Percentiles rank a stretch among this genome's conserved stretches.
These are phyloP conservation scores for Taenioides sp. DNA, from an alignment of 2,797 vertebrate species.

Conservation along the genomic window DNA sequence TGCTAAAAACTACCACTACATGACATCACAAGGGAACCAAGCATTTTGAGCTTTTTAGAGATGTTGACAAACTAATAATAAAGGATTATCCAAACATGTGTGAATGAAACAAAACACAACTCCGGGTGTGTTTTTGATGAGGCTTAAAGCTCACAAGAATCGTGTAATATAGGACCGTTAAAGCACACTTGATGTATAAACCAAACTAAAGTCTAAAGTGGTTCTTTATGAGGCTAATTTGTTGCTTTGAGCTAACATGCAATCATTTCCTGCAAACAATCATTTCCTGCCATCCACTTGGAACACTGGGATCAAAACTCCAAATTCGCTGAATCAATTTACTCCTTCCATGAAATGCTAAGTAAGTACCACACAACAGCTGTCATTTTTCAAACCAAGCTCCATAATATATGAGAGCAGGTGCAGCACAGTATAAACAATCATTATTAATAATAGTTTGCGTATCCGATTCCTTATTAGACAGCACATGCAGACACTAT, in stretches of 20 bases:
- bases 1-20: too few species aligned
- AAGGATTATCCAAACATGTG: too few species aligned
- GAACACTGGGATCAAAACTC: neutral
- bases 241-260: neutral
- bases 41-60: too few species aligned
- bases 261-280: neutral
- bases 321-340: neutral
- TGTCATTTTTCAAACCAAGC: slow-evolving; percentile 39
- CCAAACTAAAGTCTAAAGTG: neutral
- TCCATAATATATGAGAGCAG: slow-evolving; percentile 48
- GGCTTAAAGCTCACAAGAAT: too few species aligned
- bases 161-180: too few species aligned
- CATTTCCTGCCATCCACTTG: neutral
- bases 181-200: neutral
- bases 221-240: neutral
- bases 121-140: too few species aligned
- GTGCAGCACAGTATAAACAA: slow-evolving; percentile 61
- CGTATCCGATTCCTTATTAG: slow-evolving; percentile 40
- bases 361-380: slow-evolving; percentile 14
- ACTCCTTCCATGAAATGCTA: slow-evolving; percentile 10
- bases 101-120: too few species aligned
- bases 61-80: too few species aligned
- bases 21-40: too few species aligned
- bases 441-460: slow-evolving; percentile 56
- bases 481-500: slow-evolving; percentile 35